Conservation (phyloP, 2,888 invertebrate genomes). For the Ischnus inquisitorius region DNA sequence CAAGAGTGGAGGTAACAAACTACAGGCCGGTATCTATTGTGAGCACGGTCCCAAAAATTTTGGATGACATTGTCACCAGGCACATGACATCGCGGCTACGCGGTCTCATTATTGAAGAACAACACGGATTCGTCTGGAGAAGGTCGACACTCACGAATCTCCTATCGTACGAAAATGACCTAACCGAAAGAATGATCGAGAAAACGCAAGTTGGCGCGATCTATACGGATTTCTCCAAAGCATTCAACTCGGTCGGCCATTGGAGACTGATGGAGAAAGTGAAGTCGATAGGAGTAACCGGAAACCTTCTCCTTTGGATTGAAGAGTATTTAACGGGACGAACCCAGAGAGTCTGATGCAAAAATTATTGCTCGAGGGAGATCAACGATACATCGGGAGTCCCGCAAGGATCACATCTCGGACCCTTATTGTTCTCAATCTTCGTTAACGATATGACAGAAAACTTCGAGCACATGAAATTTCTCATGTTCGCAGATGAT, state of each 20-base stretch:
- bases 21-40: not conserved
- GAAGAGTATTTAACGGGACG: not conserved
- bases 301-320: not conserved
- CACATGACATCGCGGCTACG: not conserved
- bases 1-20: too few species aligned
- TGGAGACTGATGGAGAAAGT: not conserved
- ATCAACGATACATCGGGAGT: not conserved
- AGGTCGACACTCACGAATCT: not conserved
- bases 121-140: not conserved
- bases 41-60: not conserved
- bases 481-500: not conserved
- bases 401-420: not conserved
- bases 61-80: not conserved
- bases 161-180: not conserved
- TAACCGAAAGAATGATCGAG: not conserved
- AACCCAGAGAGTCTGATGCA: not conserved
- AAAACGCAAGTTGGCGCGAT: not conserved
- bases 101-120: not conserved
- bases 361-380: not conserved
- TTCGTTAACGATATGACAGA: not conserved
- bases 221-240: not conserved
- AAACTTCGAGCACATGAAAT: not conserved
- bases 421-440: not conserved
- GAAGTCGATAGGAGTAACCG: not conserved
- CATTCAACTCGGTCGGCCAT: not conserved